Conservation (phyloP, 1,140 invertebrate species). For the Probaryconus sp. region DNA sequence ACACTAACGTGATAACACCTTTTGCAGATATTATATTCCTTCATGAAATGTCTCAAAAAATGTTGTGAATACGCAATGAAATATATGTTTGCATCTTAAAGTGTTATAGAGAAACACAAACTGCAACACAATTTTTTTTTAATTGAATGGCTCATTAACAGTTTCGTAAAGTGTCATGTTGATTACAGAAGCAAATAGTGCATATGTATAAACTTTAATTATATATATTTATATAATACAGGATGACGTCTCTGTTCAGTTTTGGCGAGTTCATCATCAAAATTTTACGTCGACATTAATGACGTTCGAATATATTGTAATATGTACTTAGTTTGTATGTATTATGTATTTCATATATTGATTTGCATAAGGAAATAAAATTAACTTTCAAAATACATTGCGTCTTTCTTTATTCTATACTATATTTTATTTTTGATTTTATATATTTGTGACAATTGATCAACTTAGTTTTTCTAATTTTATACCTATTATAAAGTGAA, state of each 20-base stretch:
- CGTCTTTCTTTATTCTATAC: too few relatives aligned
- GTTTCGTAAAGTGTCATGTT: slow-evolving; percentile 31
- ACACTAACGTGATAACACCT: too few relatives aligned
- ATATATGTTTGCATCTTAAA: slow-evolving; percentile 32
- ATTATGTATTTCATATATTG: slow-evolving; percentile 59
- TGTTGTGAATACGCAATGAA: neutral
- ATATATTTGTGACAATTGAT: too few relatives aligned
- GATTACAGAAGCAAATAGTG: slow-evolving; percentile 1
- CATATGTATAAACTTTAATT: slow-evolving; percentile 27
- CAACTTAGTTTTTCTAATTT: too few relatives aligned
- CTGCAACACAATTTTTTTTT: slow-evolving; percentile 8
- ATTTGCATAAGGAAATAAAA: slow-evolving; percentile 53
- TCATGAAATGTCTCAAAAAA: too few relatives aligned
- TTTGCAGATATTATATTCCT: too few relatives aligned
- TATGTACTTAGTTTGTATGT: slow-evolving; percentile 59
- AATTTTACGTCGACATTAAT: slow-evolving; percentile 26
- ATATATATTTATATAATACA: slow-evolving; percentile 19
- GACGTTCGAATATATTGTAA: slow-evolving; percentile 46
- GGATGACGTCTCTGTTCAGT: slow-evolving; percentile 14
- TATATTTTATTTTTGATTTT: neutral
- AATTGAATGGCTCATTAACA: slow-evolving; percentile 36
- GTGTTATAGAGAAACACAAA: neutral
- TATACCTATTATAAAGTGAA: too few relatives aligned
- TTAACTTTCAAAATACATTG: slow-evolving; percentile 13
- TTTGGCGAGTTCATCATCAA: slow-evolving; percentile 24